Conservation (phyloP, 1,140 invertebrate genomes). For the Cepaea nemoralis region DNA sequence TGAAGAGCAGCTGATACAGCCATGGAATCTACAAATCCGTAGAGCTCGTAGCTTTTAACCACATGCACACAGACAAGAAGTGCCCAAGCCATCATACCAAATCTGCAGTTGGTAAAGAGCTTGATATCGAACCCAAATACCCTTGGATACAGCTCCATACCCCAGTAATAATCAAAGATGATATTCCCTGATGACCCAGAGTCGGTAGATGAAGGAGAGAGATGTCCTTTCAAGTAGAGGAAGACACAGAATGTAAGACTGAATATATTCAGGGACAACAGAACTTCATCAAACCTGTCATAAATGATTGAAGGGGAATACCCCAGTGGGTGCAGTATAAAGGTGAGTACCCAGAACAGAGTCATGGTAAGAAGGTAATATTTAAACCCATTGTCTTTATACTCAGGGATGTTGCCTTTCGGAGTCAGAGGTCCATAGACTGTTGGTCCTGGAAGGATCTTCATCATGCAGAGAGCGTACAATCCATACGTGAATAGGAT, state of each 20-base stretch:
- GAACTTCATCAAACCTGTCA: conserved; percentile 73
- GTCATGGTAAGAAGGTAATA: conserved; percentile 73
- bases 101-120: conserved; percentile 73
- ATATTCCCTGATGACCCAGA: conserved; percentile 68
- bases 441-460: conserved; percentile 72
- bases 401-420: conserved; percentile 73
- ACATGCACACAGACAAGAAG: conserved; percentile 72
- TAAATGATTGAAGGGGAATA: conserved; percentile 71
- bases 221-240: conserved; percentile 71
- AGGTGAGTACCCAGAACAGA: conserved; percentile 64
- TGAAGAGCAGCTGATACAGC: conserved; percentile 73
- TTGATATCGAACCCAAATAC: conserved; percentile 72
- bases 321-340: conserved; percentile 58
- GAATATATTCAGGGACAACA: conserved; percentile 73
- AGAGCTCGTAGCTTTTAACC: conserved; percentile 71
- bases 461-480: conserved; percentile 65
- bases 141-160: conserved; percentile 76
- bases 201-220: conserved; percentile 66
- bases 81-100: conserved; percentile 77
- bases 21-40: conserved; percentile 72
- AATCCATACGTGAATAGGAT: conserved; percentile 60
- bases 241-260: conserved; percentile 74
- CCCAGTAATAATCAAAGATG: conserved; percentile 76
- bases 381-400: conserved; percentile 75
- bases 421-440: conserved; percentile 74